Percentiles rank a stretch among this genome's conserved stretches.
These are phyloP conservation scores for Emesis russula DNA, from an alignment of 2,888 invertebrate species.

Conservation along the genomic window DNA sequence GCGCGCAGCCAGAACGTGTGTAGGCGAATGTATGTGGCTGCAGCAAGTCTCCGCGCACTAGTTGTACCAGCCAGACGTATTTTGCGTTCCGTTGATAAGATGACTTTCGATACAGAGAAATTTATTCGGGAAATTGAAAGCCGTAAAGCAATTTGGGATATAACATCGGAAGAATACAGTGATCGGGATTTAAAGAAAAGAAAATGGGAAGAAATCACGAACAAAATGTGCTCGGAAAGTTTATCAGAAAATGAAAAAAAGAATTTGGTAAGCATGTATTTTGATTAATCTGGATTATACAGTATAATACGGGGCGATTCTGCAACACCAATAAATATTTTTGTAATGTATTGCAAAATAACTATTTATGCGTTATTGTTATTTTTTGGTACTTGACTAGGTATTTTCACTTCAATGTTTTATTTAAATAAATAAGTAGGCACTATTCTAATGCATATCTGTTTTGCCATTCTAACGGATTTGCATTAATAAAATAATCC, in stretches of 20 bases:
- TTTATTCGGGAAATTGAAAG: conserved; percentile 86
- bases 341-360: no score
- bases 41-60: conserved; percentile 54
- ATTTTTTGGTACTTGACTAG: no score
- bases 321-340: no score
- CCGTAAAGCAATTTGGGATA: conserved; percentile 82
- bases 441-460: no score
- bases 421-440: no score
- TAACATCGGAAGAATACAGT: conserved; percentile 84
- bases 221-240: conserved; percentile 84
- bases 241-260: conserved; percentile 58
- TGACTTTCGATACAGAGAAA: conserved; percentile 52
- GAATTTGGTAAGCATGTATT: conserved; percentile 86
- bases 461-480: no score
- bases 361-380: no score
- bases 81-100: conserved; percentile 46
- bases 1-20: background rate
- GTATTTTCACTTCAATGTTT: no score
- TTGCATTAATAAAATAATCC: no score
- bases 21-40: conserved; percentile 4
- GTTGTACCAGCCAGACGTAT: conserved; percentile 79
- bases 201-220: conserved; percentile 85
- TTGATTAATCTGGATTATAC: conserved; percentile 81
- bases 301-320: conserved; percentile 44
- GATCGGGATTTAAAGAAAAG: conserved; percentile 84